A percentile compares a stretch with the other conserved stretches of the same genome.
These are phyloP conservation scores for Mesocricetus auratus DNA, from an alignment of 2,113 vertebrate species.

Conservation along the genomic window DNA sequence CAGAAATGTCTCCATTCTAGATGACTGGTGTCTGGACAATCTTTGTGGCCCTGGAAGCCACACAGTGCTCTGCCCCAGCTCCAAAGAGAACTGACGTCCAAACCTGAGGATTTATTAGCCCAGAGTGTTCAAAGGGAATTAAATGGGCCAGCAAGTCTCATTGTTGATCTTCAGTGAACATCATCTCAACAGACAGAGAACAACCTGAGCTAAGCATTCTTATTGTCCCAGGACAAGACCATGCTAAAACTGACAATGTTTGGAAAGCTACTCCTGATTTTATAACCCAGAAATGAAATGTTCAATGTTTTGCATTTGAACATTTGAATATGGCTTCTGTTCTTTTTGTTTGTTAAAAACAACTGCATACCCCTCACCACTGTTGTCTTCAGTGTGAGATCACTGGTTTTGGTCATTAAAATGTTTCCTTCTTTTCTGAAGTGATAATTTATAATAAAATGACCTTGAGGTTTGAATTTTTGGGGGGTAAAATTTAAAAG, in stretches of 20 bases:
- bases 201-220: not conserved
- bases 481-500: not conserved
- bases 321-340: constrained; percentile 18
- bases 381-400: constrained; percentile 23
- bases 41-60: not conserved
- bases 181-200: not conserved
- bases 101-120: not conserved
- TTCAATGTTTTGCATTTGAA: not conserved
- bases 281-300: not conserved
- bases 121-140: not conserved
- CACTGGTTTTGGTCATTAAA: not conserved
- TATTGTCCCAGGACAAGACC: not conserved
- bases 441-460: not conserved
- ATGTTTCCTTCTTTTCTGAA: constrained; percentile 22
- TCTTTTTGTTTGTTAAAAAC: constrained; percentile 28
- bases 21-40: not conserved
- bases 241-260: not conserved
- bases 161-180: not conserved
- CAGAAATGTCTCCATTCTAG: not conserved
- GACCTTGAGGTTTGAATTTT: not conserved
- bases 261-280: not conserved
- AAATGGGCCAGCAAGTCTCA: not conserved
- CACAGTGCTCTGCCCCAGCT: not conserved
- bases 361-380: not conserved
- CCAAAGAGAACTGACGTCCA: not conserved